These are phyloP conservation scores for Lasioglossum zephyrum DNA, from an alignment of 2,888 invertebrate species.

Conservation along the genomic window DNA sequence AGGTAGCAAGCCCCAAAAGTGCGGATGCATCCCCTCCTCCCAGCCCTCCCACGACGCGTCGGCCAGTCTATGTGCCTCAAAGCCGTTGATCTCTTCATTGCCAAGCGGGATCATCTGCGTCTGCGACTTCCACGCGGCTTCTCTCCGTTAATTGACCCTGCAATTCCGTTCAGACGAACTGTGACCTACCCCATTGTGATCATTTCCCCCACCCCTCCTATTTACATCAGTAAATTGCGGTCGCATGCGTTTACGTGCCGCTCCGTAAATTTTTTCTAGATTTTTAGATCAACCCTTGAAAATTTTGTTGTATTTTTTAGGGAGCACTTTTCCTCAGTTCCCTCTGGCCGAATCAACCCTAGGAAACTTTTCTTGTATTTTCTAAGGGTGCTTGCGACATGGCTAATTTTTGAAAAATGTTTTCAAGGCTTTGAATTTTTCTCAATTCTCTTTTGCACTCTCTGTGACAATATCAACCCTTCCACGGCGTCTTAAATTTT, in stretches of 20 bases:
- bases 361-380: no score
- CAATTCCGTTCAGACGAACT: conserved; percentile 41
- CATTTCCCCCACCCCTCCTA: background rate
- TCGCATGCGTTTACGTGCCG: background rate
- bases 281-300: no score
- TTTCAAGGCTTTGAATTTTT: no score
- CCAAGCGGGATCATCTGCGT: conserved; percentile 21
- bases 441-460: no score
- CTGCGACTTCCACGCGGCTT: conserved; percentile 26
- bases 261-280: background rate
- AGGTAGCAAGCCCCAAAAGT: conserved; percentile 73
- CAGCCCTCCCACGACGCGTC: conserved; percentile 12
- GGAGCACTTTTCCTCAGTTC: no score
- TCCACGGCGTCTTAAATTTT: no score
- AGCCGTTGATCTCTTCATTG: conserved; percentile 46
- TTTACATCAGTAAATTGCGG: background rate
- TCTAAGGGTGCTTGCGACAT: no score
- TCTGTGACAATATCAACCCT: no score
- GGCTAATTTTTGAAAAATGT: no score
- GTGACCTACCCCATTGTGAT: conserved; percentile 16
- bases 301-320: no score
- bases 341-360: no score
- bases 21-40: conserved; percentile 38
- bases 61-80: conserved; percentile 18
- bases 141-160: conserved; percentile 52